phyloP scores from a whole-genome alignment of 2,113 vertebrate species.

The Lamprotornis superbus region DNA sequence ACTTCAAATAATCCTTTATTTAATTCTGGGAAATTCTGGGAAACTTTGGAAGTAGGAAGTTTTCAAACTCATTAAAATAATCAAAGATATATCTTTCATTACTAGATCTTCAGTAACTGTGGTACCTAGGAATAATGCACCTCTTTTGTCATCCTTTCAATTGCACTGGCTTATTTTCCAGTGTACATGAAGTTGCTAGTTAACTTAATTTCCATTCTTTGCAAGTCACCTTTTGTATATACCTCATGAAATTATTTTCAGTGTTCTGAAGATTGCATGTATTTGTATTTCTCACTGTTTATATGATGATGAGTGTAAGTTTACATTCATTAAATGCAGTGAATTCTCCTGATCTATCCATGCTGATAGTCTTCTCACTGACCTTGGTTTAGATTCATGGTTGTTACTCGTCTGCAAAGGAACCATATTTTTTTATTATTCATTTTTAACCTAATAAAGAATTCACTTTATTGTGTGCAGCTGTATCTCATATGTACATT shows the following conservation, averaged over 20 bases:
- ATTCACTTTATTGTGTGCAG: not conserved
- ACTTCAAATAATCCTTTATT: not conserved
- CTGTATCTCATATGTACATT: not conserved
- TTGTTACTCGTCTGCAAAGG: not conserved
- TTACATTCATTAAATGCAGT: not conserved
- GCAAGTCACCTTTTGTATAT: not conserved
- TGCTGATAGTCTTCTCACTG: not conserved
- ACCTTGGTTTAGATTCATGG: not conserved
- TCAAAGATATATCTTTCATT: not conserved
- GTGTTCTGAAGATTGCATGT: not conserved
- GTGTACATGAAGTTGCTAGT: not conserved
- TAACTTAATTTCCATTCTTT: not conserved
- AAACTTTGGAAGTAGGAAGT: not conserved
- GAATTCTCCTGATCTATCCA: not conserved
- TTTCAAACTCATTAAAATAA: not conserved
- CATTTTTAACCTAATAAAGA: not conserved
- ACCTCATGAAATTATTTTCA: not conserved
- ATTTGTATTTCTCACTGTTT: not conserved
- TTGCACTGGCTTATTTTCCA: not conserved
- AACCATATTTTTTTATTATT: not conserved
- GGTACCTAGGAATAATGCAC: not conserved
- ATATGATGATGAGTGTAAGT: not conserved
- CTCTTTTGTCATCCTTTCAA: not conserved
- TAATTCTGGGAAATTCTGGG: accelerated
- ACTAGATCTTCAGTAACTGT: not conserved